A percentile compares a stretch with the other conserved stretches of the same genome.
Evolutionary conservation across 2,888 invertebrate species (phyloP).

Genomic region (Lobophora halterata): DNA sequence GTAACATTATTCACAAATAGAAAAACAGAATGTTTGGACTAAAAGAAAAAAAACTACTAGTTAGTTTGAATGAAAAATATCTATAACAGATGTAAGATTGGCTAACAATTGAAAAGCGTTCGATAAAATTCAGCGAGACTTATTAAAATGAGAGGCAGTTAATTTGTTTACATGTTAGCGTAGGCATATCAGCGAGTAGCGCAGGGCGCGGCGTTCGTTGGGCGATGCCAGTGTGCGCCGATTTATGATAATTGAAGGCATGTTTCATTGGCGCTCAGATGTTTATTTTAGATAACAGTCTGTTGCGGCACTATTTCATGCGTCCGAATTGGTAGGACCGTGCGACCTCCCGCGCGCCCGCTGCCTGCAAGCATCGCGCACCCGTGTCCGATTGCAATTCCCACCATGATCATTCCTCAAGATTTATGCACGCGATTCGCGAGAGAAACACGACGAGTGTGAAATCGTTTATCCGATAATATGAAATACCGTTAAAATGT

Average conservation of each 20-base stretch:
- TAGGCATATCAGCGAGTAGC: slow-evolving; percentile 44
- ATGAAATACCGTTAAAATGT: slow-evolving; percentile 40
- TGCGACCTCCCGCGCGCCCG: slow-evolving; percentile 68
- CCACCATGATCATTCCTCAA: slow-evolving; percentile 59
- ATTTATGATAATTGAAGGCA: slow-evolving; percentile 81
- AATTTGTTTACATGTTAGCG: slow-evolving; percentile 55
- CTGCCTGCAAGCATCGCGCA: slow-evolving; percentile 39
- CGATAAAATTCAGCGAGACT: slow-evolving; percentile 1
- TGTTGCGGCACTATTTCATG: slow-evolving; percentile 75
- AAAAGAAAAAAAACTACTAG: no score
- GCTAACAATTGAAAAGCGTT: slow-evolving; percentile 1
- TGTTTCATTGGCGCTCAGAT: slow-evolving; percentile 78
- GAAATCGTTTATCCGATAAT: slow-evolving; percentile 59
- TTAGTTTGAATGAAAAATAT: no score
- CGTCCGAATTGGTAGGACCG: slow-evolving; percentile 69
- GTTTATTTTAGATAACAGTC: slow-evolving; percentile 79
- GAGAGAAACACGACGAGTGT: slow-evolving; percentile 58
- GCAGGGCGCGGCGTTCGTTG: slow-evolving; percentile 67
- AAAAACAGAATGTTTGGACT: no score
- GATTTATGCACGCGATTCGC: slow-evolving; percentile 65
- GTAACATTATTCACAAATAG: no score
- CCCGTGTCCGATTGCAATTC: slow-evolving; percentile 63
- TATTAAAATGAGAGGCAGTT: slow-evolving; percentile 30
- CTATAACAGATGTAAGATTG: neutral
- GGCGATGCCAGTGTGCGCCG: slow-evolving; percentile 68